A percentile compares a stretch with the other conserved stretches of the same genome.
These are phyloP conservation scores for Nysson spinosus DNA, from an alignment of 2,888 invertebrate genomes.

Conservation along the genomic window DNA sequence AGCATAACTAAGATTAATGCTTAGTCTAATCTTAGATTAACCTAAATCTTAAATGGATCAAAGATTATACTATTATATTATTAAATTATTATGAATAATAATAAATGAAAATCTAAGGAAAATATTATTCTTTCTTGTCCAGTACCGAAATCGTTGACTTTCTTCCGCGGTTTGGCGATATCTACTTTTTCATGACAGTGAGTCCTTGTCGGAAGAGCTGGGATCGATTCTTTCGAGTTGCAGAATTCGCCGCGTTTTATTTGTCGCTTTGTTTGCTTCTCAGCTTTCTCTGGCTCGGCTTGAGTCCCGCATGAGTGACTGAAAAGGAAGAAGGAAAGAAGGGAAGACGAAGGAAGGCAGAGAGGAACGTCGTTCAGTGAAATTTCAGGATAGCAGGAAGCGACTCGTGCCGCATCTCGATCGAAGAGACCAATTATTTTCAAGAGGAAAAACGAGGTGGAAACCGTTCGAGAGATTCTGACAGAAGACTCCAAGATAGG, in stretches of 20 bases:
- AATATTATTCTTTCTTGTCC: too few species aligned
- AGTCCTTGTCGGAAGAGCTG: not conserved
- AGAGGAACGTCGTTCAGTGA: not conserved
- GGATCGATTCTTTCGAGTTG: slow-evolving; percentile 58
- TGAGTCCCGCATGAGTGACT: slow-evolving; percentile 2
- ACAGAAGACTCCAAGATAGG: not conserved
- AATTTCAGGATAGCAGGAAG: not conserved
- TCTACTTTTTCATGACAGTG: not conserved
- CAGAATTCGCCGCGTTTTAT: slow-evolving; percentile 51
- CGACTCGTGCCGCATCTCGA: slow-evolving; percentile 34
- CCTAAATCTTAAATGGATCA: too few species aligned
- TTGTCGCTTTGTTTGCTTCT: slow-evolving; percentile 57
- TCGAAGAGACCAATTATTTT: slow-evolving; percentile 48
- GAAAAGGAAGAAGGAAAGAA: not conserved
- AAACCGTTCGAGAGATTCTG: slow-evolving; percentile 22
- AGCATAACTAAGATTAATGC: too few species aligned
- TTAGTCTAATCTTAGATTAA: too few species aligned
- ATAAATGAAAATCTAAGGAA: too few species aligned
- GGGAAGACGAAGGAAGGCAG: not conserved
- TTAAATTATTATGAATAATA: too few species aligned
- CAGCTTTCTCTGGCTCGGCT: slow-evolving; percentile 23
- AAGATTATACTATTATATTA: too few species aligned
- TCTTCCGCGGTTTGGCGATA: not conserved
- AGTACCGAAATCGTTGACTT: not conserved
- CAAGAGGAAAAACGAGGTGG: slow-evolving; percentile 31